These are phyloP conservation scores for Shinisaurus crocodilurus DNA, from an alignment of 2,113 vertebrate genomes.

Conservation along the genomic window DNA sequence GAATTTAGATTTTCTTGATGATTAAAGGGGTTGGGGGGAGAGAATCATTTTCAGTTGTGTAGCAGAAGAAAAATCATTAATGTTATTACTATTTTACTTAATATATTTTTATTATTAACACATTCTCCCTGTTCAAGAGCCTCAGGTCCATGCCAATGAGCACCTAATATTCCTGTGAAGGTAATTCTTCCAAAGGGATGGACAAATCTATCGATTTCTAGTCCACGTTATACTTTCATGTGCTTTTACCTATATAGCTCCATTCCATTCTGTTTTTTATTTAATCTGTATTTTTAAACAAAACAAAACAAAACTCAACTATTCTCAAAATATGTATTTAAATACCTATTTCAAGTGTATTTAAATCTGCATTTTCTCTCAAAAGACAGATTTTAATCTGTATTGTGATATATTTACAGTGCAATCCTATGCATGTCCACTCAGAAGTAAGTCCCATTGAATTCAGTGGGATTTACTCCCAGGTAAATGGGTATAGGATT, in stretches of 20 bases:
- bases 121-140: background rate
- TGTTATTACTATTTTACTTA: background rate
- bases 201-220: background rate
- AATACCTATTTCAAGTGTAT: too few relatives aligned
- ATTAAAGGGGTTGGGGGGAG: background rate
- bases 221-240: background rate
- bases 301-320: too few relatives aligned
- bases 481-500: too few relatives aligned
- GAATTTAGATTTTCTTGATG: background rate
- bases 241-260: too few relatives aligned
- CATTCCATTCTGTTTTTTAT: too few relatives aligned
- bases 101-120: background rate
- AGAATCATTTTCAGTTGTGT: background rate
- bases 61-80: background rate
- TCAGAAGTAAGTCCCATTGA: too few relatives aligned
- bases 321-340: background rate
- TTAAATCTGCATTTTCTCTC: too few relatives aligned
- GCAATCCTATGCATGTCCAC: background rate
- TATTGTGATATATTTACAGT: background rate
- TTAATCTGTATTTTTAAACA: too few relatives aligned
- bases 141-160: background rate
- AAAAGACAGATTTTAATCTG: too few relatives aligned
- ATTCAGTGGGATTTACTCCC: too few relatives aligned
- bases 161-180: background rate
- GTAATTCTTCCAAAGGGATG: background rate